Evolutionary conservation across 92 coral and sea anemone genomes (phyloP), one percentile per base, ranked within the genome.

Genomic region (Pocillopora meandrina): DNA sequence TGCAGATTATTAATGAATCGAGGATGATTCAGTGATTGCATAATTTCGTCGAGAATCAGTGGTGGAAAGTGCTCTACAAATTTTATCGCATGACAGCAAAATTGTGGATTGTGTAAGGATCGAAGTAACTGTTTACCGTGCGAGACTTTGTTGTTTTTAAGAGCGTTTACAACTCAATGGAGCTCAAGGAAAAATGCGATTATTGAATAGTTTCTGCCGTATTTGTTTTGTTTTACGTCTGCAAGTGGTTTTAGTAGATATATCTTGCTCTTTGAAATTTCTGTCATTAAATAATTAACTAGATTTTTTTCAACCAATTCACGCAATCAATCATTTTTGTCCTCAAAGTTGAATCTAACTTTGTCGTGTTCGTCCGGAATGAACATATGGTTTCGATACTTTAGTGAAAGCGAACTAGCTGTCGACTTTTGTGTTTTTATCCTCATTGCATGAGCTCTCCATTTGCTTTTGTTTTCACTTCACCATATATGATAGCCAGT

Each of bases 191-290:
- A 72, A 69, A 85, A 85, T 86, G 66, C 83, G 84, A 86, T 78
- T 79, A 86, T 77, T 79, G 89, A 78, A 86, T 86, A 80, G 58
- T 70, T 86, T 60, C 49, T 69, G 84, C 78, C 63, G 61, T 47
- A 18, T 78, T 61, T 86, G 82, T 86, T 86, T 86, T 86, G 84
- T 65, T 69, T 21, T 60, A 34, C 10, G 78, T 71, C 73, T 78
- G 70, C 74, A 59, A 69, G 78, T 16, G 83, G 78, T 59, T 70
- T 78, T 78, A 79, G 72, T 80, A 52, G 34, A 79, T 73, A 78
- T 78, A 61, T 59, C 61, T 79, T 71, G 47, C 72, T 75, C 52
- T 64, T 74, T 61, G 80, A 49, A 74, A 71, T 81, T 74, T 83
- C 49, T 26, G 14, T 73, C 64, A 62, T 36, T 83, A 64, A 74